These are phyloP conservation scores for Stercorarius parasiticus DNA, from an alignment of 2,113 vertebrate species.

Conservation along the genomic window DNA sequence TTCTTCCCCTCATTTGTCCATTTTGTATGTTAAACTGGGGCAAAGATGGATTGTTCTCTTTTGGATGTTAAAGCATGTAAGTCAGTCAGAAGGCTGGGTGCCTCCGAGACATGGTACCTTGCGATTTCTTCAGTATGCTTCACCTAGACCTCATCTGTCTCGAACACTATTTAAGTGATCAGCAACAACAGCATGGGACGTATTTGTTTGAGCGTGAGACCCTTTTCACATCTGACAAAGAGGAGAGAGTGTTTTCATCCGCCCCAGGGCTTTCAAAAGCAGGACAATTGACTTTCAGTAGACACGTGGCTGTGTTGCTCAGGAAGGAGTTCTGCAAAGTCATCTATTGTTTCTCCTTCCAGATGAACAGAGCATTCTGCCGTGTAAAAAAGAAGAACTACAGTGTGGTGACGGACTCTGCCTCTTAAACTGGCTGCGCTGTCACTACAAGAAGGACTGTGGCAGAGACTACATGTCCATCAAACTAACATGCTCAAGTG, in stretches of 20 bases:
- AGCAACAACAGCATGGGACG: not conserved
- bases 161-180: not conserved
- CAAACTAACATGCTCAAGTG: constrained; percentile 89
- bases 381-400: constrained; percentile 68
- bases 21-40: not conserved
- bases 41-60: not conserved
- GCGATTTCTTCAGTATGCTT: not conserved
- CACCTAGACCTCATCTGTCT: not conserved
- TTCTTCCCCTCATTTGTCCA: not conserved
- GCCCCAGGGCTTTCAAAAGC: not conserved
- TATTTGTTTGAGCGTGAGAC: not conserved
- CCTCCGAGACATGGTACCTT: not conserved
- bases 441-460: constrained; percentile 76
- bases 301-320: not conserved
- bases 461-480: constrained; percentile 85
- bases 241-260: not conserved
- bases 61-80: not conserved
- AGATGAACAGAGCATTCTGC: constrained; percentile 71
- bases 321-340: not conserved
- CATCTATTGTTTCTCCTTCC: constrained; percentile 43
- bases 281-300: not conserved
- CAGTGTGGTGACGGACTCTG: constrained; percentile 73
- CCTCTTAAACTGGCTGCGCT: constrained; percentile 76
- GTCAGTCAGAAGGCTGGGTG: not conserved
- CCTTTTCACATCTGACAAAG: not conserved